Evolutionary conservation across 1,140 invertebrate genomes (phyloP).

Genomic region (Triops longicaudatus): DNA sequence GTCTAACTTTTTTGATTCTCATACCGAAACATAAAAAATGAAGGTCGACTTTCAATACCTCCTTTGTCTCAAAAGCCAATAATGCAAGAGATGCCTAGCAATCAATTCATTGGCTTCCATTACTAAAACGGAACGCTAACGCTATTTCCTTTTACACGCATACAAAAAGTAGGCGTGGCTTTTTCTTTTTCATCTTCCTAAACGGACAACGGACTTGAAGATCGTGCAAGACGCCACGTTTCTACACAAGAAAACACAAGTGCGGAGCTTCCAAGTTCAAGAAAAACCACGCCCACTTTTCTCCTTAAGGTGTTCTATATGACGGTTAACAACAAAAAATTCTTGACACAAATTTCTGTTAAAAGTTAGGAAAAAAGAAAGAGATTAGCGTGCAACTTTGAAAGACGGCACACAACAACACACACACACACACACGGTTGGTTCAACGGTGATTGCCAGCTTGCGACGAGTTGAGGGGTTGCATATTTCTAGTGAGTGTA

Average conservation of each 20-base stretch:
- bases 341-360: not conserved
- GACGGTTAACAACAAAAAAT: not conserved
- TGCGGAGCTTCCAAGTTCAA: not conserved
- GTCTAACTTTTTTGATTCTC: not conserved
- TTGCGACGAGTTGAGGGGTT: not conserved
- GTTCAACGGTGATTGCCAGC: not conserved
- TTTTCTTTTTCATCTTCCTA: not conserved
- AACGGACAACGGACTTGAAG: not conserved
- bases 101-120: too few relatives aligned
- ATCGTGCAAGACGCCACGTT: constrained; percentile 6
- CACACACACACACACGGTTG: not conserved
- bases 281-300: not conserved
- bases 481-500: not conserved
- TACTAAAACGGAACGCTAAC: too few relatives aligned
- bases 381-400: not conserved
- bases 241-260: not conserved
- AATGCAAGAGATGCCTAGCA: too few relatives aligned
- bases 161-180: not conserved
- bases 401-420: not conserved
- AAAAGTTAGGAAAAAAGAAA: not conserved
- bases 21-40: not conserved
- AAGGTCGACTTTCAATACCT: too few relatives aligned
- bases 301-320: not conserved
- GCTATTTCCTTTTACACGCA: not conserved
- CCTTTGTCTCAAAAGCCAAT: too few relatives aligned